Percentiles rank a stretch among this genome's conserved stretches.
These are phyloP conservation scores for Heliornis fulica DNA, from an alignment of 2,113 vertebrate genomes.

Conservation along the genomic window DNA sequence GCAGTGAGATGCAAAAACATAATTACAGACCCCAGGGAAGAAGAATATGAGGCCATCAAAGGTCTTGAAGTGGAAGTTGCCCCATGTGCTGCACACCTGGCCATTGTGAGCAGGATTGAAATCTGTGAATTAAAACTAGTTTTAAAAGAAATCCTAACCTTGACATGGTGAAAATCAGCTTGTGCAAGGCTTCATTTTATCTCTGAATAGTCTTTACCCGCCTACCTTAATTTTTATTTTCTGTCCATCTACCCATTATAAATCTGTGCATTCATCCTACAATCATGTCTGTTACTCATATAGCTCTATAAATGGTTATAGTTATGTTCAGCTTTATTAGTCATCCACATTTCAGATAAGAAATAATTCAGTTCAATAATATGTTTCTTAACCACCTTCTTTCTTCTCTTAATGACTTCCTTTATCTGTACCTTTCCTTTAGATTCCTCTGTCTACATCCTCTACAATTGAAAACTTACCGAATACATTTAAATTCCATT, in stretches of 20 bases:
- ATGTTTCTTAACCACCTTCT: background rate
- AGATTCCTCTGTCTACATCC: background rate
- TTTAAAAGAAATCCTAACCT: background rate
- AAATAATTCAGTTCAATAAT: background rate
- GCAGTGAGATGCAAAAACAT: constrained; percentile 70
- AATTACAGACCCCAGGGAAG: constrained; percentile 70
- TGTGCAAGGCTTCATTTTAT: background rate
- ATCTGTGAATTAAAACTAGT: constrained; percentile 46
- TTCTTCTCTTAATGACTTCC: background rate
- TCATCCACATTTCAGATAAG: background rate
- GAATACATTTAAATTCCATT: background rate
- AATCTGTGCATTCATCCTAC: background rate
- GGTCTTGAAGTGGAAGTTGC: constrained; percentile 71
- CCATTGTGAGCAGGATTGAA: constrained; percentile 66
- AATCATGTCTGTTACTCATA: background rate
- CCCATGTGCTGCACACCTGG: constrained; percentile 71
- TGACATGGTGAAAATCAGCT: background rate
- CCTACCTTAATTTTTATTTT: background rate
- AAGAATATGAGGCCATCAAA: constrained; percentile 69
- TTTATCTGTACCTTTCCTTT: background rate
- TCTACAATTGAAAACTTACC: background rate
- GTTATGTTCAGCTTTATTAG: background rate
- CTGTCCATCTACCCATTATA: background rate
- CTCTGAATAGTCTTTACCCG: background rate
- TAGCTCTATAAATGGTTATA: background rate